Evolutionary conservation across 2,113 vertebrate species (phyloP).

Genomic region (Colius striatus): DNA sequence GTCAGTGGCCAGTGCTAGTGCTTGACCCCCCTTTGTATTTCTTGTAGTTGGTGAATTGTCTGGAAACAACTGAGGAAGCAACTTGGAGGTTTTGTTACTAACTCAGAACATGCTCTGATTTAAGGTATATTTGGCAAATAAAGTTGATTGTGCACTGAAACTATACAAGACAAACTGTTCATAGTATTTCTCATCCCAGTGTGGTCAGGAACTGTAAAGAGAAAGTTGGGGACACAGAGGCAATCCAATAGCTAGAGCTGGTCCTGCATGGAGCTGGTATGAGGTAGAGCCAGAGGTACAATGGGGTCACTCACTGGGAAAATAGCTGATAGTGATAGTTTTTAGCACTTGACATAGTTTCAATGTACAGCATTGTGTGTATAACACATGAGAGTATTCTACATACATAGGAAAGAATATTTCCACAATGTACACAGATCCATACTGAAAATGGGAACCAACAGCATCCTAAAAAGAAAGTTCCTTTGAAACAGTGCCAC

Average conservation of each 20-base stretch:
- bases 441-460: background rate
- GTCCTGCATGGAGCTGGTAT: background rate
- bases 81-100: background rate
- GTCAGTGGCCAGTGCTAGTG: background rate
- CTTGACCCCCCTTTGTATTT: background rate
- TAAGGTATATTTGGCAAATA: background rate
- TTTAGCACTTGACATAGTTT: no score
- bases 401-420: background rate
- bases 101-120: background rate
- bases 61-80: background rate
- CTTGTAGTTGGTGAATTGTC: background rate
- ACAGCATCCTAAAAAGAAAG: background rate
- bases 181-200: background rate
- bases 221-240: background rate
- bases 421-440: background rate
- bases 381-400: background rate
- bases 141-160: background rate
- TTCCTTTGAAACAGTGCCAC: background rate
- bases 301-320: background rate
- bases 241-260: background rate
- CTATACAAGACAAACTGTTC: accelerated
- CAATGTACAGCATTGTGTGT: background rate
- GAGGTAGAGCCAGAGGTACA: background rate
- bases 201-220: background rate
- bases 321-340: background rate